phyloP scores from a whole-genome alignment of 1,140 invertebrate species.

The Steinernema feltiae region DNA sequence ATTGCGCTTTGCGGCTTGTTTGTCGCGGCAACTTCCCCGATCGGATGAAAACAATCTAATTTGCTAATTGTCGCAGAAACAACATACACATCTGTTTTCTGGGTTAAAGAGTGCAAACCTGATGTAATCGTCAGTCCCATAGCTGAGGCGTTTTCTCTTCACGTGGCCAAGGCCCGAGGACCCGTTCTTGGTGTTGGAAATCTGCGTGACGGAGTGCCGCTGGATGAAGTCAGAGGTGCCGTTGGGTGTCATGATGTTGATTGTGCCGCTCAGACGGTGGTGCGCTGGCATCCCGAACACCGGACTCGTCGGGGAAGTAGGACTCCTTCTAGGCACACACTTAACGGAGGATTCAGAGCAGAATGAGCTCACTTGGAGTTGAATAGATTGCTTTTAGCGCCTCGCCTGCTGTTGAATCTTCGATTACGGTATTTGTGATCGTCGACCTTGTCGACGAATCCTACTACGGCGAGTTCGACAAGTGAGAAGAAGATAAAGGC shows the following conservation, averaged over 20 bases:
- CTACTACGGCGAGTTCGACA: conserved; percentile 60
- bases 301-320: conserved; percentile 16
- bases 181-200: not conserved
- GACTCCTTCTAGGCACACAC: not conserved
- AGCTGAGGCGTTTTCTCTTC: not conserved
- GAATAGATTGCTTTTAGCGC: conserved; percentile 16
- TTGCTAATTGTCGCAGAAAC: no score
- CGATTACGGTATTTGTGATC: not conserved
- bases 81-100: no score
- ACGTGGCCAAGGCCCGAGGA: not conserved
- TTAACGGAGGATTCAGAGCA: conserved; percentile 8
- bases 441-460: conserved; percentile 50
- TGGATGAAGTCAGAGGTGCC: conserved; percentile 4
- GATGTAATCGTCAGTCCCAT: not conserved
- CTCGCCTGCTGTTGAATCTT: not conserved
- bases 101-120: not conserved
- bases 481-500: conserved; percentile 60
- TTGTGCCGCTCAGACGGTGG: not conserved
- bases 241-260: conserved; percentile 1
- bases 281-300: conserved; percentile 13
- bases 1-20: no score
- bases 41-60: no score
- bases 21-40: no score
- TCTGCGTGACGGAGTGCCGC: not conserved
- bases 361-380: conserved; percentile 22